Percentiles rank a stretch among this genome's conserved stretches.
Evolutionary conservation across 2,113 vertebrate genomes (phyloP).

Genomic region (Regulus satrapa): DNA sequence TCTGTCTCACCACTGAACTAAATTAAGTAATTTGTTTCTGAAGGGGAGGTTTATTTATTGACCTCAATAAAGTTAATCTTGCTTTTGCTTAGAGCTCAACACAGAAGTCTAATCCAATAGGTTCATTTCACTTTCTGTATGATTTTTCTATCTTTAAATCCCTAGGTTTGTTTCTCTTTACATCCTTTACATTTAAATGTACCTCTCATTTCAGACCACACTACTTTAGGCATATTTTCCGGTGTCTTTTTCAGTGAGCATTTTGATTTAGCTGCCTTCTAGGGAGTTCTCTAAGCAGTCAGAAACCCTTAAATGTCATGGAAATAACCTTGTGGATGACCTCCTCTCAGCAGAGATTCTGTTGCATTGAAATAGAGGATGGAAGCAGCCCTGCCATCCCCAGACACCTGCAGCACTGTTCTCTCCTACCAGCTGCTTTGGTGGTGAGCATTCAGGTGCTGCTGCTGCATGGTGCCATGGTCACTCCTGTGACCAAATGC

Average conservation of each 20-base stretch:
- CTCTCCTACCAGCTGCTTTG: not conserved
- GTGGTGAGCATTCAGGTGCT: accelerated
- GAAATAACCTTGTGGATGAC: not conserved
- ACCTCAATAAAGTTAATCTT: conserved; percentile 59
- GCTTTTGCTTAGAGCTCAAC: not conserved
- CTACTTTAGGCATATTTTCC: not conserved
- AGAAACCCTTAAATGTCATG: not conserved
- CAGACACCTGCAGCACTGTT: not conserved
- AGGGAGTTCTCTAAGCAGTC: not conserved
- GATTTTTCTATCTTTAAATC: not conserved
- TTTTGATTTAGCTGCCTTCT: not conserved
- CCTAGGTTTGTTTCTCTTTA: not conserved
- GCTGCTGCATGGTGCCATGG: accelerated
- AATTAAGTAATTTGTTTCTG: conserved; percentile 56
- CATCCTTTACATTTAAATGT: not conserved
- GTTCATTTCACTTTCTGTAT: not conserved
- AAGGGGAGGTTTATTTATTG: conserved; percentile 31
- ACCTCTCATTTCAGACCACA: not conserved
- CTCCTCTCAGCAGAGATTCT: not conserved
- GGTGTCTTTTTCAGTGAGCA: accelerated
- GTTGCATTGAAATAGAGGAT: not conserved
- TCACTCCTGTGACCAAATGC: accelerated
- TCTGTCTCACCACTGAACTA: conserved; percentile 40
- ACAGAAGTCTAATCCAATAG: not conserved
- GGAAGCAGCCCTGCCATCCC: not conserved